Evolutionary conservation across 1,140 invertebrate species (phyloP), one percentile per base, ranked within the genome.

Genomic region (Rhopalosiphum padi): DNA sequence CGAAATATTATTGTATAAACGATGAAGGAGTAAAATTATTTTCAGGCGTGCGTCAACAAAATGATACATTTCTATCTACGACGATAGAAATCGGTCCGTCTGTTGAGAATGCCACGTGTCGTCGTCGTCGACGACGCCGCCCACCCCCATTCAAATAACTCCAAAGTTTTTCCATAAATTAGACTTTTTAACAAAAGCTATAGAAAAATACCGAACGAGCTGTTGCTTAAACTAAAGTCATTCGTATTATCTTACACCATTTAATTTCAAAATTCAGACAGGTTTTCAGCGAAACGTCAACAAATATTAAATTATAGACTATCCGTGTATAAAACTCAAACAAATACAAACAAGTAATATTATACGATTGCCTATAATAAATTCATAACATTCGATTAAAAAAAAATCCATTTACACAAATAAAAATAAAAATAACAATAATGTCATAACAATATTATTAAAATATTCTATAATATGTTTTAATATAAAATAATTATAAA

Each of bases 151-250:
- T 68, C 37, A 15, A 68, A 68, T n/a, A 11, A 35, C 37, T n/a
- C 3, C 15, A n/a, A 90, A 90, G 55, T 68, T 90, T 90, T 68
- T 30, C 53, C 37, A 90, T 90, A 60, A 90, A 90, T 90, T 90
- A 60, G 88, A 90, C 23, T 90, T 90, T 90, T 43, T 30, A n/a
- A 90, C 88, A 90, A 90, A 60, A 43, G 48, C 15, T 51, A 25
- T 41, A 30, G 37, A 25, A 86, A 86, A 86, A 86, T 46, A 46
- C 41, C 11, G n/a, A 37, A 53, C 48, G 11, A 51, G 23, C 60
- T 77, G n/a, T 15, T 77, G 15, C 51, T 60, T 60, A 53, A 55
- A 55, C 87, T 43, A n/a, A 90, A 90, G 53, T 43, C 41, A 37
- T 41, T 68, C 1, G 37, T 21, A 68, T 90, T 68, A 41, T 43